Conservation (phyloP, 2,797 vertebrate genomes). For the Tiaroga cobitis region DNA sequence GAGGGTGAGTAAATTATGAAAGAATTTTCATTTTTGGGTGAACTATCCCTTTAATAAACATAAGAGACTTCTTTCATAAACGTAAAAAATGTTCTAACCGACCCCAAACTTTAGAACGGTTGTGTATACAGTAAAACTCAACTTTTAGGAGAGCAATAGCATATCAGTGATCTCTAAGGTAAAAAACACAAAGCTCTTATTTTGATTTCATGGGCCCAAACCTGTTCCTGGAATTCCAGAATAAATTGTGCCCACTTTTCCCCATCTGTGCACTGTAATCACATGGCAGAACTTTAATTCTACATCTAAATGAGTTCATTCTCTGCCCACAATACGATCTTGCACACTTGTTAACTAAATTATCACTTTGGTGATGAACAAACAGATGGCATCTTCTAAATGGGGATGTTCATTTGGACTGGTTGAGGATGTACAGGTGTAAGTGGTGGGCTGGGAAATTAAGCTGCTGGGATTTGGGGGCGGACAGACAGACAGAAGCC, state of each 20-base stretch:
- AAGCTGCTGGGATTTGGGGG: conserved; percentile 7
- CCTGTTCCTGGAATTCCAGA: neutral
- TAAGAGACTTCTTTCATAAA: too few relatives aligned
- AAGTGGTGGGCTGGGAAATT: conserved; percentile 2
- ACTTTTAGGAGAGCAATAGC: neutral
- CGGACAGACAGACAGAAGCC: neutral
- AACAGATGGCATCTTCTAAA: conserved; percentile 39
- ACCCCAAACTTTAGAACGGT: neutral
- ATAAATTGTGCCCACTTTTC: conserved; percentile 2
- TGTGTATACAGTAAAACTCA: neutral
- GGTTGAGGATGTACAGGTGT: conserved; percentile 41
- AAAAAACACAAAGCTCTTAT: neutral
- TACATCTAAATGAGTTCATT: conserved; percentile 38
- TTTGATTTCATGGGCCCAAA: neutral
- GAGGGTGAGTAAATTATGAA: too few relatives aligned
- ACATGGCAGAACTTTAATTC: conserved; percentile 28
- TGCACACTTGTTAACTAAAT: conserved; percentile 42
- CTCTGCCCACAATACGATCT: conserved; percentile 36
- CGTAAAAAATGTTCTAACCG: neutral
- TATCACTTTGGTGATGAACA: conserved; percentile 16
- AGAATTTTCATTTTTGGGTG: too few relatives aligned
- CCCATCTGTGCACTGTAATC: conserved; percentile 20
- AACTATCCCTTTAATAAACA: too few relatives aligned
- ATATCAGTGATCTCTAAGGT: neutral
- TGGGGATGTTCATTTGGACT: neutral